Evolutionary conservation across 2,797 vertebrate genomes (phyloP), one percentile per base, ranked within the genome.

Genomic region (Poeciliopsis turneri): DNA sequence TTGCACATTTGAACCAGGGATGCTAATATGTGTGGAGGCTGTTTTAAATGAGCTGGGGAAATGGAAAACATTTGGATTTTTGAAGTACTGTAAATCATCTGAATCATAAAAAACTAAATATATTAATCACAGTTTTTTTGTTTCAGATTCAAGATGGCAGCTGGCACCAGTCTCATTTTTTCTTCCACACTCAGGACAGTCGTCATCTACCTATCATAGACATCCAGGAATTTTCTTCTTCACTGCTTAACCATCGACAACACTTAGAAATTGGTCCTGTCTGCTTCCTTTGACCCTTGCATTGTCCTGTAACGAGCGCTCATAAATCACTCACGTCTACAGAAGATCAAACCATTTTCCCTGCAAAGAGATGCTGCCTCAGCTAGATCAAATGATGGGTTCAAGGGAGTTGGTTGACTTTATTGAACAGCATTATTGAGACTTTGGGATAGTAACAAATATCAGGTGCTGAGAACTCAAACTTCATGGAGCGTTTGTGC

Each of bases 161-260:
- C 92, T 99, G 98, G 98, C 97, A 90, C 92, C 97, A 96, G 91
- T 97, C 97, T 66, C 95, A 86, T 83, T 99, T 98, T 91, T 90
- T 96, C 89, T 98, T 99, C 93, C 96, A 96, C 61, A 96, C 97
- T 94, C 97, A 97, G 95, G 96, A 97, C 86, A 96, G 97, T 51
- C 92, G 93, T 90, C 97, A 97, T 89, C 96, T 99, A 83, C 98
- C 98, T 49, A 94, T 99, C 30, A 84, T 96, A 89, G 96, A 97
- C 90, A 87, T 99, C 73, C 93, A 95, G 33, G 93, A 93, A 47
- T 92, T 95, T 87, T 91, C 95, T 57, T 23, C 82, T 88, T 92
- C 90, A 78, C 92, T 92, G 87, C 88, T 90, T n/a, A 93, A 90
- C 77, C 93, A 88, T 80, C 96, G 95, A 89, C 95, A 78, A 81